Percentiles rank a stretch among this genome's conserved stretches.
Conservation (phyloP, 2,113 vertebrate species). For the Hemiprocne comata region DNA sequence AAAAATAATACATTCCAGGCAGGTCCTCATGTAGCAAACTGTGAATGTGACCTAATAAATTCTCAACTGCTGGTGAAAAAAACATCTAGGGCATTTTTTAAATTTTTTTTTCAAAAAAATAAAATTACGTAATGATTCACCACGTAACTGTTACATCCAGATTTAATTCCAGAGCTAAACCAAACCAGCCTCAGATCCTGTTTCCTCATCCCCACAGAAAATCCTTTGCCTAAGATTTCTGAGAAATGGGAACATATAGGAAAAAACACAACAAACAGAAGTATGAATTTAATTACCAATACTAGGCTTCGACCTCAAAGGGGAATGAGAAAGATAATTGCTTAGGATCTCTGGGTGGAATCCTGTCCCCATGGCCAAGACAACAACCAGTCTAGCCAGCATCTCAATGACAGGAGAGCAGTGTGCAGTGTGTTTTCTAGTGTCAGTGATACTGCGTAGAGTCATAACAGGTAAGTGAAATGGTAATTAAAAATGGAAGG, state of each 20-base stretch:
- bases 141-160: not conserved
- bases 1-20: not conserved
- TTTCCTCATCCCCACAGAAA: not conserved
- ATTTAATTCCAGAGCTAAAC: not conserved
- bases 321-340: slow-evolving; percentile 64
- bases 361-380: slow-evolving; percentile 54
- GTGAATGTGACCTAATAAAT: not conserved
- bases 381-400: slow-evolving; percentile 69
- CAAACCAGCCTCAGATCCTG: not conserved
- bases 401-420: slow-evolving; percentile 59
- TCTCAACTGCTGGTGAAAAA: not conserved
- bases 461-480: slow-evolving; percentile 61
- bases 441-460: slow-evolving; percentile 53
- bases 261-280: slow-evolving; percentile 59
- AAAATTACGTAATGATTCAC: not conserved
- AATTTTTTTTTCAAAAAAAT: not conserved
- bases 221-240: slow-evolving; percentile 35
- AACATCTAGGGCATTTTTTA: not conserved
- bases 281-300: slow-evolving; percentile 68
- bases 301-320: slow-evolving; percentile 28
- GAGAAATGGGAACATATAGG: slow-evolving; percentile 24
- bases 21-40: not conserved
- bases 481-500: slow-evolving; percentile 63
- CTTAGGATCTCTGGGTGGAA: slow-evolving; percentile 65
- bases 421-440: slow-evolving; percentile 2